Percentiles rank a stretch among this genome's conserved stretches.
Evolutionary conservation across 2,888 invertebrate species (phyloP).

Genomic region (Strigamia maritima): DNA sequence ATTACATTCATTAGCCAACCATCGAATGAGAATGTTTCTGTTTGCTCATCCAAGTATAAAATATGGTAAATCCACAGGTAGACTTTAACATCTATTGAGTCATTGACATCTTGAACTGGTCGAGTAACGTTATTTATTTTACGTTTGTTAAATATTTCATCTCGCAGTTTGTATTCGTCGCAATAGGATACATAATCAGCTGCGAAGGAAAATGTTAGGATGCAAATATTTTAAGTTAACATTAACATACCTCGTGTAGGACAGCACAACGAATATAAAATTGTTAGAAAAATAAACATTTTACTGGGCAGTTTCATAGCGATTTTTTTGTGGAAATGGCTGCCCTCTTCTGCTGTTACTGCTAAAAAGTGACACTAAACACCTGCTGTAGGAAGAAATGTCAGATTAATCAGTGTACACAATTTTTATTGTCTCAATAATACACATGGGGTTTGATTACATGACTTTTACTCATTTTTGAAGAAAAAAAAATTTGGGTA

Average conservation of each 20-base stretch:
- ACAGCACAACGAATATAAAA: no score
- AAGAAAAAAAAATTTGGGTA: not conserved
- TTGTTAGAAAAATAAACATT: no score
- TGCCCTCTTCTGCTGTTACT: no score
- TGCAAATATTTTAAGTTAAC: not conserved
- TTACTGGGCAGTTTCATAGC: no score
- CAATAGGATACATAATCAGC: not conserved
- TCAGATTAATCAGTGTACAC: no score
- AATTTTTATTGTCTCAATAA: no score
- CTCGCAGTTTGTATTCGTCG: not conserved
- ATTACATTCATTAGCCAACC: not conserved
- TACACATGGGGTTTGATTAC: no score
- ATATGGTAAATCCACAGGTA: not conserved
- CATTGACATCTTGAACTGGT: conserved; percentile 6
- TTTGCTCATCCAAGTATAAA: not conserved
- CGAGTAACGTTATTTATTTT: not conserved
- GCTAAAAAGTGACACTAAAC: no score
- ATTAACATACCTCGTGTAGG: not conserved
- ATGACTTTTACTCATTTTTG: not conserved
- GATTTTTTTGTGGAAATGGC: no score
- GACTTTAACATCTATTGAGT: not conserved
- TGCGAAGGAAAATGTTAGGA: not conserved
- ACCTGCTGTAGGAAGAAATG: no score
- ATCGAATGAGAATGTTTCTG: not conserved
- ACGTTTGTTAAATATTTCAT: not conserved